Percentiles rank a stretch among this genome's conserved stretches.
Evolutionary conservation across 1,140 invertebrate genomes (phyloP).

Genomic region (Zelostemma sp.): DNA sequence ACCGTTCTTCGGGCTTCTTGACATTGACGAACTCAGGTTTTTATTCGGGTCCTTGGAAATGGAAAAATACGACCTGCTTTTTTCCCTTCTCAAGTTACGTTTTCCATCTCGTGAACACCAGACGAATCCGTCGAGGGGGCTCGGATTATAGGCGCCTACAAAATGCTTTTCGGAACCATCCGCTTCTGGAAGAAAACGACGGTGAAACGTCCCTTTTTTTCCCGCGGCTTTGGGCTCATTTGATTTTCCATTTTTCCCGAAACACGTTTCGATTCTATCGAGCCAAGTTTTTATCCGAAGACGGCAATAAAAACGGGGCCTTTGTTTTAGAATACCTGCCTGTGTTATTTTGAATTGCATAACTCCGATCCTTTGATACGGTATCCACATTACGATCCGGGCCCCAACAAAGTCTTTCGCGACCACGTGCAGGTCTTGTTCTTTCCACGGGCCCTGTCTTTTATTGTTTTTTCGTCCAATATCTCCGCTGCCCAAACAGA

Average conservation of each 20-base stretch:
- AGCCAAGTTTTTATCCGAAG: not conserved
- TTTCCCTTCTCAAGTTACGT: not conserved
- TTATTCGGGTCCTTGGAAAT: not conserved
- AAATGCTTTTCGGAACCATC: too few species aligned
- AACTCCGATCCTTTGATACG: not conserved
- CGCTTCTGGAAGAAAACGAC: too few species aligned
- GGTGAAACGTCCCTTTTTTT: not conserved
- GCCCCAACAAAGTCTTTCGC: not conserved
- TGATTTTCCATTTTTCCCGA: not conserved
- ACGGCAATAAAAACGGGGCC: not conserved
- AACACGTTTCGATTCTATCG: not conserved
- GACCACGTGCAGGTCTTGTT: not conserved
- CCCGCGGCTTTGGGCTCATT: not conserved
- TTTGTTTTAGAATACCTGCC: not conserved
- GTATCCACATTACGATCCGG: not conserved
- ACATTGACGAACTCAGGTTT: not conserved
- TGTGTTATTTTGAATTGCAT: constrained; percentile 4
- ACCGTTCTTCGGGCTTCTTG: not conserved
- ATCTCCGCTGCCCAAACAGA: constrained; percentile 19
- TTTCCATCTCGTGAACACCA: too few species aligned
- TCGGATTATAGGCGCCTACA: too few species aligned
- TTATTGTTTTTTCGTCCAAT: not conserved
- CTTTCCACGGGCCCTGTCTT: not conserved
- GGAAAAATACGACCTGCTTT: not conserved
- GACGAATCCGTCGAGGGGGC: too few species aligned